Evolutionary conservation across 2,113 vertebrate genomes (phyloP), one percentile per base, ranked within the genome.

Genomic region (Takifugu flavidus): DNA sequence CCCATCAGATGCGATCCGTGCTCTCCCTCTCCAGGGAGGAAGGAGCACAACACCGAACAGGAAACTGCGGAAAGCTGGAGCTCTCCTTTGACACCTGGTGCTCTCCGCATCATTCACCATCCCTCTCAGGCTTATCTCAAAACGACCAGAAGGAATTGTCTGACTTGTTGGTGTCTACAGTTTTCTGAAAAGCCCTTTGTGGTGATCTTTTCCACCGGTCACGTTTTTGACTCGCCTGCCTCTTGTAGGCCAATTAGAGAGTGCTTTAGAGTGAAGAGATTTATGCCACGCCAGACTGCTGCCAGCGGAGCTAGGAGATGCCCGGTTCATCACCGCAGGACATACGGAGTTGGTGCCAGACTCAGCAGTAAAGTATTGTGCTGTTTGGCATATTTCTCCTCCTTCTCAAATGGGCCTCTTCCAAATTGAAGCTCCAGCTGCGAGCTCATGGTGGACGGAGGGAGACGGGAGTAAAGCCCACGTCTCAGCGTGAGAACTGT

Each of bases 381-480:
- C 74, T 53, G 34, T 78, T 77, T 79, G 84, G 69, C 75, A 62
- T 71, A 65, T 75, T 82, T 56, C 65, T 68, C 63, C 54, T 57
- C 56, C 56, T 47, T 78, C 68, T 68, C 78, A 58, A 76, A 74
- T 70, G 79, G 79, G 74, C 3, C 31, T 0, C 45, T 20, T 79
- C 80, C 79, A 82, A 90, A 74, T 62, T 29, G 57, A 62, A 65
- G 65, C 72, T 75, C 75, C 75, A 67, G 75, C 79, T 71, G 72
- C 62, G 75, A 70, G 61, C 81, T 78, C 61, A 62, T 25, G 80
- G 77, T 60, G 71, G 65, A 82, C 63, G 49, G 79, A 68, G 79
- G 65, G 82, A 64, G 59, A 52, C 61, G 73, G 62, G 53, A 73
- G 62, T 31, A 26, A 39, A 77, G 65, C 49, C 56, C 57, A 62